phyloP scores from a whole-genome alignment of 2,797 vertebrate species.

The Brachymystax lenok region DNA sequence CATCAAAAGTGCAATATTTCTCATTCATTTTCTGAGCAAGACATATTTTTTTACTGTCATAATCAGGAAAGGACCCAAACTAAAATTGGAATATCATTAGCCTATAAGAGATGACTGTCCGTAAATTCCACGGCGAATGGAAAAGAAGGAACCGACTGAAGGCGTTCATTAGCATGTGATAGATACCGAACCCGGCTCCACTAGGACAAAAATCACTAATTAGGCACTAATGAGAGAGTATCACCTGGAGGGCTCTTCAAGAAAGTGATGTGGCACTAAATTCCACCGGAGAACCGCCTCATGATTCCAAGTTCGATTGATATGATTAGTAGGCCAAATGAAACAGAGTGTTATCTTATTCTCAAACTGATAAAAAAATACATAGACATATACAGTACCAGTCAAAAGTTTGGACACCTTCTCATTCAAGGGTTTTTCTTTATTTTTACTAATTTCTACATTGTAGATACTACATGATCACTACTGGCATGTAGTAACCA shows the following conservation, averaged over 20 bases:
- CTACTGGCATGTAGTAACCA: too few species aligned
- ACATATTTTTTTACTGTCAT: neutral
- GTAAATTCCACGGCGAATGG: conserved; percentile 83
- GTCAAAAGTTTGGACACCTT: too few species aligned
- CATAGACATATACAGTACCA: too few species aligned
- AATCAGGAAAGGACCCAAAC: neutral
- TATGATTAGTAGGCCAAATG: conserved; percentile 25
- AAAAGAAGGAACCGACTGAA: conserved; percentile 83
- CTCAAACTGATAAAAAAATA: neutral
- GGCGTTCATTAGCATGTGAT: conserved; percentile 91
- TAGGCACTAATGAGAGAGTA: conserved; percentile 78
- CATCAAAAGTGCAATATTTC: neutral
- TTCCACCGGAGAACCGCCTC: conserved; percentile 24
- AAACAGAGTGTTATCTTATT: neutral
- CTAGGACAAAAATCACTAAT: conserved; percentile 98
- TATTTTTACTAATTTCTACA: too few species aligned
- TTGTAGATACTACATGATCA: too few species aligned
- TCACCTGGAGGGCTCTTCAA: conserved; percentile 84
- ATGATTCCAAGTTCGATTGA: conserved; percentile 35
- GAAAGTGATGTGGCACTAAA: conserved; percentile 59
- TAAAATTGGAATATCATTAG: conserved; percentile 25
- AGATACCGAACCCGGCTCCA: conserved; percentile 79
- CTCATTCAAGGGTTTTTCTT: too few species aligned
- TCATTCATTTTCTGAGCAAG: neutral
- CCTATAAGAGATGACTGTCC: conserved; percentile 61